phyloP scores from a whole-genome alignment of 2,888 invertebrate species.

The Leptinotarsa peninsularis region DNA sequence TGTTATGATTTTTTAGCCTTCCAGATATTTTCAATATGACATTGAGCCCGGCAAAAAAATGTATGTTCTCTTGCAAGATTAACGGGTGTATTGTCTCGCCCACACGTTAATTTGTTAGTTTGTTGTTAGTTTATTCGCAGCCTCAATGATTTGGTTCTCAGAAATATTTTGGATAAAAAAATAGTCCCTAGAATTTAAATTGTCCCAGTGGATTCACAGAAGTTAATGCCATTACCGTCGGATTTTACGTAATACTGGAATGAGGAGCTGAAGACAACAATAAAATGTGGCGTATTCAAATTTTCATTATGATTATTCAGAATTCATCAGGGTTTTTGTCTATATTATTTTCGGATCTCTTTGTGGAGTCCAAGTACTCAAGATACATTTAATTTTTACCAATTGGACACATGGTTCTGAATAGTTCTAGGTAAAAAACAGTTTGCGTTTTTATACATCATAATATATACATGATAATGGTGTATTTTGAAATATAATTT shows the following conservation, averaged over 20 bases:
- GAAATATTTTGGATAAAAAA: neutral
- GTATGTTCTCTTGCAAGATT: neutral
- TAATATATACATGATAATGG: neutral
- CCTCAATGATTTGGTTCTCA: neutral
- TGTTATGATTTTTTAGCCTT: neutral
- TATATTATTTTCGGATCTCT: neutral
- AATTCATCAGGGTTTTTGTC: neutral
- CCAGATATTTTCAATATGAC: neutral
- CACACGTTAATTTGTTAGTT: constrained; percentile 8
- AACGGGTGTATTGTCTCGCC: neutral
- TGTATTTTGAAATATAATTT: neutral
- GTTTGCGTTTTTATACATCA: neutral
- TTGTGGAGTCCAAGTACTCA: neutral
- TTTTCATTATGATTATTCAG: neutral
- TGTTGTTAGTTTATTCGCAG: constrained; percentile 6
- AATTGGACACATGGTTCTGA: neutral
- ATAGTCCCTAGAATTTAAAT: neutral
- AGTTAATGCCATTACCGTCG: neutral
- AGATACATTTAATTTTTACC: neutral
- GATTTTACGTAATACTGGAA: neutral
- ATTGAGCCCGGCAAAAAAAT: neutral
- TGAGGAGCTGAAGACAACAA: neutral
- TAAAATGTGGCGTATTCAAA: neutral
- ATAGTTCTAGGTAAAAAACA: neutral
- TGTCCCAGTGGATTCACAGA: neutral